Evolutionary conservation across 2,797 vertebrate genomes (phyloP), one percentile per base, ranked within the genome.

Genomic region (Pachyuromys duprasi): DNA sequence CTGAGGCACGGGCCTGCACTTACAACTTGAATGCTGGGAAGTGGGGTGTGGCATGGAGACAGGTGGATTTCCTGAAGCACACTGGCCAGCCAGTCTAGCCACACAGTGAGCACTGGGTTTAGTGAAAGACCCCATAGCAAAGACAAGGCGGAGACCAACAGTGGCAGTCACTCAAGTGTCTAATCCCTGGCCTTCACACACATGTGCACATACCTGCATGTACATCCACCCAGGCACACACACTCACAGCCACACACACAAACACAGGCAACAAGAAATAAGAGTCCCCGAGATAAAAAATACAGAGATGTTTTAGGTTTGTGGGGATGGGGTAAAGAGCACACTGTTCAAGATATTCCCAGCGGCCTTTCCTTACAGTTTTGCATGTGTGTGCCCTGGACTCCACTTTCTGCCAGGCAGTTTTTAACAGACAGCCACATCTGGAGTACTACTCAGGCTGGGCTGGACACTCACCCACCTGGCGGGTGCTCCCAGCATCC

Each of bases 361-460:
- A 2, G 12, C 75, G 69, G n/a, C 11, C 42, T 88, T 88, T 91
- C 72, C 36, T 4, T 62, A 18, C 1, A 28, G 20, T 63, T 62
- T 49, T 36, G 20, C 57, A 42, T 1, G 18, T 18, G 70, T 78
- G 11, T 79, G 31, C 49, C n/a, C 3, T 20, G n/a, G 63, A 22
- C 49, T 55, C 75, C 33, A 49, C 80, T 42, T 84, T 60, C 57
- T 45, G 55, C 2, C 3, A 33, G 87, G 72, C 14, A 11, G 24
- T 84, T 75, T 92, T 81, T 91, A 13, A 94, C 67, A 79, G 22
- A 69, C 26, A 86, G 69, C 31, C 69, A 7, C 22, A 3, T 62
- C 20, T 83, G 80, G 65, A 53, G 67, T 26, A 5, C 15, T 63
- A 24, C 22, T 2, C 36, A 70, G 49, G 49, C 72, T 62, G 39